Conservation (phyloP, 2,113 vertebrate species). For the Hippolais icterina region DNA sequence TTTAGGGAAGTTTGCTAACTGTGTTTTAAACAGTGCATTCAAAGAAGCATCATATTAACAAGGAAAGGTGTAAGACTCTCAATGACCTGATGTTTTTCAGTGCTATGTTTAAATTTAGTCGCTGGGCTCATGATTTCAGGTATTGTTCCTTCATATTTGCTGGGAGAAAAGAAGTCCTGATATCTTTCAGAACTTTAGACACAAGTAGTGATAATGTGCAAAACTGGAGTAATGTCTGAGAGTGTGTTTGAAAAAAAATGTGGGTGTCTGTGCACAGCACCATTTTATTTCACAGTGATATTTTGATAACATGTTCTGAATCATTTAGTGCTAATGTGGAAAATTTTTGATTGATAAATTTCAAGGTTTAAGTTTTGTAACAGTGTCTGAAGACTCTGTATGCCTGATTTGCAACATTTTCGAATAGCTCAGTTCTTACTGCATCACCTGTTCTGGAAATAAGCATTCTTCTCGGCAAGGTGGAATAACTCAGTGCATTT, state of each 20-base stretch:
- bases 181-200: background rate
- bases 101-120: background rate
- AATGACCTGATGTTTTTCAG: background rate
- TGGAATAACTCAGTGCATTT: background rate
- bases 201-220: background rate
- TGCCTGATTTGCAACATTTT: background rate
- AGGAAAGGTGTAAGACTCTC: background rate
- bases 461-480: background rate
- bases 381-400: background rate
- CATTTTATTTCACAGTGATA: background rate
- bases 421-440: background rate
- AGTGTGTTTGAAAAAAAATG: background rate
- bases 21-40: background rate
- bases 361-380: background rate
- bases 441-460: background rate
- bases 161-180: background rate
- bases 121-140: background rate
- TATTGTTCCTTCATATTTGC: background rate
- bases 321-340: background rate
- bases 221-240: background rate
- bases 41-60: background rate
- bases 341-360: background rate
- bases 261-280: background rate
- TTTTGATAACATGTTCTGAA: background rate
- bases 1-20: background rate